These are phyloP conservation scores for Brienomyrus brachyistius DNA, from an alignment of 2,113 vertebrate species.

Conservation along the genomic window DNA sequence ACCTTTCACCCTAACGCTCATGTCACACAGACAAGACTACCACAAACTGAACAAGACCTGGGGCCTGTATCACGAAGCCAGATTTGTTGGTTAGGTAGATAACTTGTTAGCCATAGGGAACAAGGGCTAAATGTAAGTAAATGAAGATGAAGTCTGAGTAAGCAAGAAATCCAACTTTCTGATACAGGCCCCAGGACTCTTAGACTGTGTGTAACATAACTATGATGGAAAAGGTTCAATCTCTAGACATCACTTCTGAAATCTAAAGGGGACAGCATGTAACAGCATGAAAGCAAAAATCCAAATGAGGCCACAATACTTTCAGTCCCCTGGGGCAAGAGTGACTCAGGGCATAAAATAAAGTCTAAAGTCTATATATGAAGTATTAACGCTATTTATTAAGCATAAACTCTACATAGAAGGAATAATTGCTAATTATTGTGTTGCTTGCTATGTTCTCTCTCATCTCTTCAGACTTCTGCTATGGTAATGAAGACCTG, in stretches of 20 bases:
- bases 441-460: background rate
- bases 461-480: constrained; percentile 73
- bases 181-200: background rate
- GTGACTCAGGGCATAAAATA: background rate
- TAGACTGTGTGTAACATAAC: background rate
- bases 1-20: background rate
- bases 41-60: background rate
- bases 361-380: background rate
- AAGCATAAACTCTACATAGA: background rate
- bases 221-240: background rate
- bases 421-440: background rate
- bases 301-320: background rate
- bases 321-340: background rate
- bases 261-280: background rate
- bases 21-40: background rate
- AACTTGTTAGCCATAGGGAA: background rate
- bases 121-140: background rate
- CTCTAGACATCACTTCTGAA: background rate
- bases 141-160: background rate
- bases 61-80: background rate
- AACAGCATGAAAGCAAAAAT: background rate
- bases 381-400: background rate
- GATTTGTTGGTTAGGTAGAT: background rate
- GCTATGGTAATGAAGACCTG: constrained; percentile 93
- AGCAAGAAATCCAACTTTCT: background rate